phyloP scores from a whole-genome alignment of 23 tunicate genomes.

The Diplosoma virens region DNA sequence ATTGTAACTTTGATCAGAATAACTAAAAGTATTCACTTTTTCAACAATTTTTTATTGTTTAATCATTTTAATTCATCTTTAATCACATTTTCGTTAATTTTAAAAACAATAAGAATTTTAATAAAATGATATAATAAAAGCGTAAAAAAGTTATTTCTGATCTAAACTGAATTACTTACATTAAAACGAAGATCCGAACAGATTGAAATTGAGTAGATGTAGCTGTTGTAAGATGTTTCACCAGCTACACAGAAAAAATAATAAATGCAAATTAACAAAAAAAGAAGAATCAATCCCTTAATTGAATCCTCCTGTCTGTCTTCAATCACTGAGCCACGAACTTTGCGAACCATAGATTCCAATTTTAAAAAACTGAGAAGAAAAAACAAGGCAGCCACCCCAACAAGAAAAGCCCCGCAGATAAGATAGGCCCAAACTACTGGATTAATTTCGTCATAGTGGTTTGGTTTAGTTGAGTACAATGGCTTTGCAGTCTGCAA shows the following conservation, averaged over 20 bases:
- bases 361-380: constrained; percentile 27
- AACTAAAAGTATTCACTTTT: too few relatives aligned
- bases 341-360: constrained; percentile 42
- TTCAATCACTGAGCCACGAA: constrained; percentile 40
- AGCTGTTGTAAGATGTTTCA: constrained; percentile 91
- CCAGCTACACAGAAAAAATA: constrained; percentile 95
- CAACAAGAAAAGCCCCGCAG: constrained; percentile 57
- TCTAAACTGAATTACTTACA: too few relatives aligned
- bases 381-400: constrained; percentile 44
- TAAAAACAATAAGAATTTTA: too few relatives aligned
- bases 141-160: too few relatives aligned
- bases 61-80: too few relatives aligned
- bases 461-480: too few relatives aligned
- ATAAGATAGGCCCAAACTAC: constrained; percentile 91
- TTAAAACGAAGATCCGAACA: constrained; percentile 71
- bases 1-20: too few relatives aligned
- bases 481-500: too few relatives aligned
- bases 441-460: constrained; percentile 27
- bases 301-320: constrained; percentile 57
- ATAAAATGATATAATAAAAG: too few relatives aligned
- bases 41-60: too few relatives aligned
- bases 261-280: constrained; percentile 63
- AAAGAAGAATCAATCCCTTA: constrained; percentile 31
- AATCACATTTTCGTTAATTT: too few relatives aligned
- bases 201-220: constrained; percentile 91